These are phyloP conservation scores for Ammodramus savannarum DNA, from an alignment of 2,113 vertebrate genomes.

Conservation along the genomic window DNA sequence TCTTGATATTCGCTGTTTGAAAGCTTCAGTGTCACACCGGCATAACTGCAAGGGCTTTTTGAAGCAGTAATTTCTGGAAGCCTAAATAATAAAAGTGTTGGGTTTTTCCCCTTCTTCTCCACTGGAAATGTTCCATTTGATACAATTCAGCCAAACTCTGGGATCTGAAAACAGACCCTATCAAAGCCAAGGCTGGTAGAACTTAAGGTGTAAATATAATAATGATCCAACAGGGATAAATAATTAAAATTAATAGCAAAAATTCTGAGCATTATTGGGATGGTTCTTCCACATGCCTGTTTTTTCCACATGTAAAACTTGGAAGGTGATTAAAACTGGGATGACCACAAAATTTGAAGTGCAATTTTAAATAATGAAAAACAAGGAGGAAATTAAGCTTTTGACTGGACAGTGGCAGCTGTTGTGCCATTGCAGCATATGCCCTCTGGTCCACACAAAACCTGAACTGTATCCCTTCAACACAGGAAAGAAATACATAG, in stretches of 20 bases:
- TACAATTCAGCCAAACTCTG: not conserved
- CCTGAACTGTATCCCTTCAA: not conserved
- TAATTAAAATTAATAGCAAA: not conserved
- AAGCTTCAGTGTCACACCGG: not conserved
- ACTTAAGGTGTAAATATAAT: not conserved
- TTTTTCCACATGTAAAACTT: not conserved
- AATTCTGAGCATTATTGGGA: not conserved
- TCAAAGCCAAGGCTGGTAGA: not conserved
- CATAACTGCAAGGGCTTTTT: not conserved
- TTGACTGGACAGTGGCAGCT: not conserved
- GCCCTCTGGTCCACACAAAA: not conserved
- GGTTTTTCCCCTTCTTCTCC: not conserved
- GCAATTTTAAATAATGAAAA: not conserved
- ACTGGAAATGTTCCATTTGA: not conserved
- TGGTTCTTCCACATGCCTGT: not conserved
- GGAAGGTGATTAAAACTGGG: not conserved
- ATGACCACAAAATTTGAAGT: not conserved
- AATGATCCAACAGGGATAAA: not conserved
- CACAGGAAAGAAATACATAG: not conserved
- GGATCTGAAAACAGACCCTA: not conserved
- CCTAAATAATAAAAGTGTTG: not conserved
- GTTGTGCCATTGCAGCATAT: not conserved
- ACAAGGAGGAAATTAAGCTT: not conserved
- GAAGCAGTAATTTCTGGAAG: not conserved
- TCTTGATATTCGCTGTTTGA: not conserved